Percentiles rank a stretch among this genome's conserved stretches.
Evolutionary conservation across 2,797 vertebrate species (phyloP).

Genomic region (Lycodopsis pacificus): DNA sequence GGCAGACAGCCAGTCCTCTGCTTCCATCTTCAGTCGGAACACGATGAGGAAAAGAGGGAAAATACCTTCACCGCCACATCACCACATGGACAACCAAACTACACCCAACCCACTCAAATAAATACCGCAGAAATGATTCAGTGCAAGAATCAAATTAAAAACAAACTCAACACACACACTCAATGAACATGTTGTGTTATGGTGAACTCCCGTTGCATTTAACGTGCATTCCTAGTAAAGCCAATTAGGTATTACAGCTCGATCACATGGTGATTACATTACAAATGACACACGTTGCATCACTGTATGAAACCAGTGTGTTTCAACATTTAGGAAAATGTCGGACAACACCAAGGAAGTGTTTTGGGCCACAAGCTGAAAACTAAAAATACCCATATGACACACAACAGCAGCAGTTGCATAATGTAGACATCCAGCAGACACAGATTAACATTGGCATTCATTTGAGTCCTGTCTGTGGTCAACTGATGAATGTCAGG

Average conservation of each 20-base stretch:
- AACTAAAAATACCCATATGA: not conserved
- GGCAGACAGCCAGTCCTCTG: slow-evolving; percentile 2
- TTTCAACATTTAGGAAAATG: not conserved
- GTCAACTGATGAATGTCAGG: too few relatives aligned
- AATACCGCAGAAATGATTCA: not conserved
- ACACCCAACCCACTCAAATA: not conserved
- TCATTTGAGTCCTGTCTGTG: not conserved
- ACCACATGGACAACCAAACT: not conserved
- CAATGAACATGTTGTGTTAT: not conserved
- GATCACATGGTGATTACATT: too few relatives aligned
- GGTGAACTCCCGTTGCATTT: not conserved
- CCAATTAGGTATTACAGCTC: too few relatives aligned
- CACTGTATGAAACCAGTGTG: too few relatives aligned
- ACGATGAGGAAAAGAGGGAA: not conserved
- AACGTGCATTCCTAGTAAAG: too few relatives aligned
- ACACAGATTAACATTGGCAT: not conserved
- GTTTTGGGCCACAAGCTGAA: not conserved
- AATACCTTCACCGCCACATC: not conserved
- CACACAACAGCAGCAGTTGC: not conserved
- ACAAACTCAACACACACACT: not conserved
- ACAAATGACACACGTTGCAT: too few relatives aligned
- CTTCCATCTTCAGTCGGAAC: slow-evolving; percentile 20
- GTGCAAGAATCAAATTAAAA: not conserved
- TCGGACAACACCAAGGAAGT: slow-evolving; percentile 2
- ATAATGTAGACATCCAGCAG: not conserved